Evolutionary conservation across 2,888 invertebrate species (phyloP), one percentile per base, ranked within the genome.

Genomic region (Acanthococcus lagerstroemiae): DNA sequence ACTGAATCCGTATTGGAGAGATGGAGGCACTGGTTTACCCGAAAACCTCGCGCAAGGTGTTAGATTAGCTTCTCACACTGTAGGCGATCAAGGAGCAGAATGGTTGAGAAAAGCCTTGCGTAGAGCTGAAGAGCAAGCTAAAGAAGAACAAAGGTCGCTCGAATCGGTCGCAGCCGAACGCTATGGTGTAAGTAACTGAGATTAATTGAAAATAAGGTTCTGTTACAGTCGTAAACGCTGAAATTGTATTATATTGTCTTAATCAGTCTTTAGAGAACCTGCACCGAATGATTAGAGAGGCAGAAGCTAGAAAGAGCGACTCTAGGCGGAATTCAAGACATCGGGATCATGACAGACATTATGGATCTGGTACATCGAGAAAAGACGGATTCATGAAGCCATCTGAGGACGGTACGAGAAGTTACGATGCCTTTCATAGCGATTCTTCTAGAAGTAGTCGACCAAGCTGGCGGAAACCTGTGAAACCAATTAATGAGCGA

Each of bases 1-100:
- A 77, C 78, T 95, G 63, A 95, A 95, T 80, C 94, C 92, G 0
- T 89, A 90, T 74, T 95, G 94, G 93, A 92, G 87, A 79, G 80
- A 86, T 76, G 92, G 91, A 52, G 95, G 95, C 0, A 82, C 82
- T 61, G 95, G 95, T 1, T 74, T 95, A 67, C 95, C 95, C 0
- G 75, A 68, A 60, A 67, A 68, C 67, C 94, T 94, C 0, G 75
- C 67, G 54, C 60, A 67, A 44, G 65, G 46, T 17, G 46, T 12
- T 15, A 45, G 60, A n/a, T 44, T 67, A 4, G 60, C 70, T 1
- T 17, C 70, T 4, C 57, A 69, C 7, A 68, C 69, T 5, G 76
- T 78, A 44, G 79, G 82, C 67, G 80, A 80, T 57, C 61, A 67
- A 45, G 65, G 45, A n/a, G 46, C n/a, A 15, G 72, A 74, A 70